Percentiles rank a stretch among this genome's conserved stretches.
phyloP scores from a whole-genome alignment of 1,140 invertebrate species.

The Diuraphis noxia region DNA sequence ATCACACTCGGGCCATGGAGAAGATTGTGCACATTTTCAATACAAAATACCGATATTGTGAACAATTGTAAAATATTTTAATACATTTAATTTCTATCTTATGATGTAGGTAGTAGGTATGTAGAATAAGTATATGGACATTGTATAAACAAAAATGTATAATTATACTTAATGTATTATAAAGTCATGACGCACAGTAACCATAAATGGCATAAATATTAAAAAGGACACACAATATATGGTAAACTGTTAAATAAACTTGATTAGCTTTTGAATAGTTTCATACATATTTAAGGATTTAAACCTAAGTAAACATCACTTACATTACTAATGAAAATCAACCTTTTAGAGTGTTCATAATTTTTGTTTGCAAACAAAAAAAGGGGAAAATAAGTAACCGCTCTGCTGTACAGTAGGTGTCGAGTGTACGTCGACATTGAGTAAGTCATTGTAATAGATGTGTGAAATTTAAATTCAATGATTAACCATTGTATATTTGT shows the following conservation, averaged over 20 bases:
- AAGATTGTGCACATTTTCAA: not conserved
- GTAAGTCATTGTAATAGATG: too few species aligned
- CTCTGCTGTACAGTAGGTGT: too few species aligned
- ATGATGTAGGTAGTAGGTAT: too few species aligned
- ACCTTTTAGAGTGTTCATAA: not conserved
- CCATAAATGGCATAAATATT: not conserved
- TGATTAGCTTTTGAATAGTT: not conserved
- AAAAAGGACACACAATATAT: not conserved
- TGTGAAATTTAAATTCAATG: too few species aligned
- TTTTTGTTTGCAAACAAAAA: not conserved
- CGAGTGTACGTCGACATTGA: too few species aligned
- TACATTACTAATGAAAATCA: not conserved
- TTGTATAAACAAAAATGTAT: too few species aligned
- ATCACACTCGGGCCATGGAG: not conserved
- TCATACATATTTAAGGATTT: not conserved
- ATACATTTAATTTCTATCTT: not conserved
- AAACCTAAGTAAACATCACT: not conserved
- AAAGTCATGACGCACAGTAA: not conserved
- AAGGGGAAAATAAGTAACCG: too few species aligned
- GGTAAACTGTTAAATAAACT: not conserved
- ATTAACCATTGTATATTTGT: too few species aligned
- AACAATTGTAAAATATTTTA: not conserved
- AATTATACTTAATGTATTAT: not conserved
- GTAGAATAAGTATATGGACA: too few species aligned
- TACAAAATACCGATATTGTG: not conserved